A percentile compares a stretch with the other conserved stretches of the same genome.
Conservation (phyloP, 2,888 invertebrate genomes). For the Calliopum simillimum region DNA sequence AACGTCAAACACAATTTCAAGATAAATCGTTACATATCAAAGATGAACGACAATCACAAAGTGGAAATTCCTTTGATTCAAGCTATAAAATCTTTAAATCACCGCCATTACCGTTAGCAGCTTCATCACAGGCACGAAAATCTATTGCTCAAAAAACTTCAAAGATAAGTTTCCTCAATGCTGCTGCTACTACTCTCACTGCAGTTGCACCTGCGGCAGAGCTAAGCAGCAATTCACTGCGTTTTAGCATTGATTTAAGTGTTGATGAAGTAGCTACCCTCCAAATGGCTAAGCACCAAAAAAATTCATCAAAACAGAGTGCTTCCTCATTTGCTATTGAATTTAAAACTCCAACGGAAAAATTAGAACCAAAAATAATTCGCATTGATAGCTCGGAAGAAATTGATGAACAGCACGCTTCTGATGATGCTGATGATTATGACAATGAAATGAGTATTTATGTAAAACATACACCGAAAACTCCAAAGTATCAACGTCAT, state of each 20-base stretch:
- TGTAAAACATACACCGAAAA: constrained; percentile 57
- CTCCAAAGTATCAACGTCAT: constrained; percentile 50
- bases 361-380: background rate
- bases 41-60: constrained; percentile 25
- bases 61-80: constrained; percentile 5
- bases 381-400: constrained; percentile 14
- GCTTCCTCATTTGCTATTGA: constrained; percentile 9
- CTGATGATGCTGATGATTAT: constrained; percentile 26
- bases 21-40: constrained; percentile 50
- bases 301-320: background rate
- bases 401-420: background rate
- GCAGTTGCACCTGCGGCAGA: constrained; percentile 2
- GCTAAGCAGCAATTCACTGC: background rate
- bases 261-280: constrained; percentile 24
- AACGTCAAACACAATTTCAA: constrained; percentile 43
- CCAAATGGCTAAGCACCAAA: constrained; percentile 5
- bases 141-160: constrained; percentile 17
- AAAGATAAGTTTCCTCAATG: constrained; percentile 37
- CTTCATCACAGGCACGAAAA: constrained; percentile 2
- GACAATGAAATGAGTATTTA: constrained; percentile 60
- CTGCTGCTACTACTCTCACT: background rate
- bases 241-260: constrained; percentile 36
- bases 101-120: constrained; percentile 1
- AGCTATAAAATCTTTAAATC: constrained; percentile 22
- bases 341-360: constrained; percentile 16